These are phyloP conservation scores for Etia nguti DNA, from an alignment of 2,113 vertebrate species.

Conservation along the genomic window DNA sequence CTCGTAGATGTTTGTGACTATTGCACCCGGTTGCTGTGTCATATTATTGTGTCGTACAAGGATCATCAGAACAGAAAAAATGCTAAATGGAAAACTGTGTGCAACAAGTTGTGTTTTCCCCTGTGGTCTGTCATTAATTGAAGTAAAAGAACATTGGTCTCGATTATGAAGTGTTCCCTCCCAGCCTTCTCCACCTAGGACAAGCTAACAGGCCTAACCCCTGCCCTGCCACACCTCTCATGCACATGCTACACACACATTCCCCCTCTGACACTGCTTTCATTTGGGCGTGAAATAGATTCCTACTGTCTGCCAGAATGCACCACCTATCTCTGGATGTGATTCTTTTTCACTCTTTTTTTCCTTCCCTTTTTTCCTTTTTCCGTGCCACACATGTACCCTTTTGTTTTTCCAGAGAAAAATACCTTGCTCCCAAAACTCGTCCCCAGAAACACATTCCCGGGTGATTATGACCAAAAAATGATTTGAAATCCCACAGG, in stretches of 20 bases:
- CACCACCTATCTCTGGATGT: slow-evolving; percentile 65
- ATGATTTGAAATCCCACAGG: slow-evolving; percentile 68
- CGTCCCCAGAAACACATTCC: slow-evolving; percentile 60
- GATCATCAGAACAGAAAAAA: not conserved
- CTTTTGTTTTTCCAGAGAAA: slow-evolving; percentile 52
- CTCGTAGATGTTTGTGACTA: not conserved
- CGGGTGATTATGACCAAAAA: slow-evolving; percentile 51
- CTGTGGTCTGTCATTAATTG: slow-evolving; percentile 37
- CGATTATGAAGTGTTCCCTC: slow-evolving; percentile 40
- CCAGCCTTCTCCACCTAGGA: slow-evolving; percentile 45
- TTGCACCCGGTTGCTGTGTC: not conserved
- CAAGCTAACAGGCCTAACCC: slow-evolving; percentile 65
- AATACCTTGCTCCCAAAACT: slow-evolving; percentile 4
- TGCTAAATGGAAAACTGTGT: not conserved
- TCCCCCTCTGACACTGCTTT: slow-evolving; percentile 65
- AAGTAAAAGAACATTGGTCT: slow-evolving; percentile 23
- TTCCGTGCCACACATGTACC: slow-evolving; percentile 46
- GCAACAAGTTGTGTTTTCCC: slow-evolving; percentile 24
- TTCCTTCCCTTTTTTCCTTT: not conserved
- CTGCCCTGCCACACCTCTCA: slow-evolving; percentile 65
- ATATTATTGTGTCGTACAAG: not conserved
- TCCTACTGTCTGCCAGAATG: slow-evolving; percentile 68
- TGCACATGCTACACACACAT: slow-evolving; percentile 58
- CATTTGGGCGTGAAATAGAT: slow-evolving; percentile 71
- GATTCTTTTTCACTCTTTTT: slow-evolving; percentile 31